Percentiles rank a stretch among this genome's conserved stretches.
phyloP scores from a whole-genome alignment of 2,888 invertebrate species.

The Luperina nickerlii region DNA sequence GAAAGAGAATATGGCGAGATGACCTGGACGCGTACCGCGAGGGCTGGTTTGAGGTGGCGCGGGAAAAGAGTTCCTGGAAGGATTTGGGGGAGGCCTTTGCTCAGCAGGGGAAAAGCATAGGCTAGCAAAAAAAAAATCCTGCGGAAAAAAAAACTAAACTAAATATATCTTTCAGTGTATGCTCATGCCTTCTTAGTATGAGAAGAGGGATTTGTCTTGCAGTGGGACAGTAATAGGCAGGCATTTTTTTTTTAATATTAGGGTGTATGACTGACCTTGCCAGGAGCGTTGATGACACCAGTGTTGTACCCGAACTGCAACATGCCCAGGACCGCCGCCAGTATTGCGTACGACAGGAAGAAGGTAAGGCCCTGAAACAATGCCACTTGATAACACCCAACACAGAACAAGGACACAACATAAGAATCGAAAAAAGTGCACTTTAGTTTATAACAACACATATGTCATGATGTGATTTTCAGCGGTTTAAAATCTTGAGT shows the following conservation, averaged over 20 bases:
- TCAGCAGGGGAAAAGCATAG: too few relatives aligned
- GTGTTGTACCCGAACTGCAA: conserved; percentile 99
- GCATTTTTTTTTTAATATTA: not conserved
- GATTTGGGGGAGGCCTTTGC: too few relatives aligned
- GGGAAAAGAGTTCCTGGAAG: too few relatives aligned
- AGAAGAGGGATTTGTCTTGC: not conserved
- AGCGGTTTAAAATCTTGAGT: conserved; percentile 3
- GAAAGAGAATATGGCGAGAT: too few relatives aligned
- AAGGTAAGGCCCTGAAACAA: conserved; percentile 96
- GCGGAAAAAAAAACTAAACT: too few relatives aligned
- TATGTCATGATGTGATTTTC: conserved; percentile 28
- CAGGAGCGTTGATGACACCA: conserved; percentile 98
- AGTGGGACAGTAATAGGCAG: not conserved
- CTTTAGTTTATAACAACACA: conserved; percentile 14
- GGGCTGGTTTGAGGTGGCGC: too few relatives aligned
- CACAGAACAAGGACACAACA: not conserved
- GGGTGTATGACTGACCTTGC: conserved; percentile 91
- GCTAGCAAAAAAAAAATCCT: too few relatives aligned
- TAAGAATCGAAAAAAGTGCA: conserved; percentile 28
- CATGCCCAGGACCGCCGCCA: conserved; percentile 98
- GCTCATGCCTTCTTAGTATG: not conserved
- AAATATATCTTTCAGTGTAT: not conserved
- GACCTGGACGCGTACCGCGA: too few relatives aligned
- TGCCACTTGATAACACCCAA: conserved; percentile 3
- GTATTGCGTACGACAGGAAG: conserved; percentile 98